Evolutionary conservation across 1,140 invertebrate species (phyloP), one percentile per base, ranked within the genome.

Genomic region (Lepidurus arcticus): DNA sequence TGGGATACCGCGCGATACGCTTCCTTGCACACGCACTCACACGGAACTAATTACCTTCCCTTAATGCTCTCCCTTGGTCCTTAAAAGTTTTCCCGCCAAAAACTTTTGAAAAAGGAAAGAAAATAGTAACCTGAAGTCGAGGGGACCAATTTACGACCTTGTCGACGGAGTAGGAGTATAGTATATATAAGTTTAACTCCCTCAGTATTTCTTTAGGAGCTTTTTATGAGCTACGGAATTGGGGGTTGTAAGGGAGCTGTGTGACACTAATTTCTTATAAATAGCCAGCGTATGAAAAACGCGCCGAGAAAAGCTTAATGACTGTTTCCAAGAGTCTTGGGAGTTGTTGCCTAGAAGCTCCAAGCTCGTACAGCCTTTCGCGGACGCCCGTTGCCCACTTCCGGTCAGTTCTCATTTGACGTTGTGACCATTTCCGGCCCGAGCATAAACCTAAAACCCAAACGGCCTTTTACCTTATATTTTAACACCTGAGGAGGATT

Each of bases 341-440:
- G 53, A 65, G 8, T 65, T 21, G 53, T 65, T 65, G 53, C 16
- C 13, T 65, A 3, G 53, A 16, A 65, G 53, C 53, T 65, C 21
- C 16, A 13, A 13, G 53, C 21, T n/a, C 53, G 21, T 65, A 34
- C 34, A 4, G 34, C 34, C 34, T 65, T 65, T 65, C 53, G 16
- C 53, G 53, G 21, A 65, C 53, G 53, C 53, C 53, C 53, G 53
- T 65, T 65, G 53, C 53, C 53, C 53, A 65, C 53, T 65, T 65
- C 53, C 53, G 53, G 53, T 65, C 53, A 65, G 53, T 65, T 65
- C 53, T 65, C 53, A 65, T 65, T 65, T 65, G 53, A 65, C 53
- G 13, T 65, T 65, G 53, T 65, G 53, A 65, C 53, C 53, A 65
- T 65, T 65, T 65, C 53, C 53, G 16, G 53, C 53, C 53, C 53